Conservation (phyloP, 2,797 vertebrate species). For the Eulemur albifrons region DNA sequence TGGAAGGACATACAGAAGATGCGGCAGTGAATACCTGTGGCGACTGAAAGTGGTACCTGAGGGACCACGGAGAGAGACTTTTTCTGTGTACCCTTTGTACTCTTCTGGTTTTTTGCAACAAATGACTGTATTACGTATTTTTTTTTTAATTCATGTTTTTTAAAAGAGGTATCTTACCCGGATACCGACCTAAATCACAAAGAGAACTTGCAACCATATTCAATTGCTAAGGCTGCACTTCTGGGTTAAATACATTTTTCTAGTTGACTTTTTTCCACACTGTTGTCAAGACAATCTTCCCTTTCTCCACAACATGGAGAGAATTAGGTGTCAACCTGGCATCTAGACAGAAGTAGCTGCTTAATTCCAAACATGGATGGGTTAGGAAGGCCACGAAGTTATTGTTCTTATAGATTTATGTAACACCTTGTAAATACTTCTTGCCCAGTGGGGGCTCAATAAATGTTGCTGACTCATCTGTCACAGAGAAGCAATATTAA, state of each 20-base stretch:
- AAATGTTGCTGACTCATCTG: constrained; percentile 65
- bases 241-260: constrained; percentile 48
- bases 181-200: neutral
- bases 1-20: neutral
- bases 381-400: constrained; percentile 47
- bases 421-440: constrained; percentile 74
- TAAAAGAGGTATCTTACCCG: neutral
- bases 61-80: neutral
- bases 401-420: constrained; percentile 52
- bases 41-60: neutral
- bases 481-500: constrained; percentile 47
- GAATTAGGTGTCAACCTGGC: constrained; percentile 74
- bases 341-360: constrained; percentile 61
- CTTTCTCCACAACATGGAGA: constrained; percentile 70
- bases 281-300: constrained; percentile 75
- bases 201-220: neutral
- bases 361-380: constrained; percentile 58
- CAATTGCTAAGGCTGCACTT: neutral
- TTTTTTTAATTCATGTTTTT: neutral
- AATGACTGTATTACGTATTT: neutral
- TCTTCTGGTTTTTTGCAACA: neutral
- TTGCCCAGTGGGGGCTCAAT: constrained; percentile 42
- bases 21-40: neutral
- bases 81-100: neutral
- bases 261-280: constrained; percentile 60